phyloP scores from a whole-genome alignment of 2,113 vertebrate genomes.

The Rhagologus leucostigma region DNA sequence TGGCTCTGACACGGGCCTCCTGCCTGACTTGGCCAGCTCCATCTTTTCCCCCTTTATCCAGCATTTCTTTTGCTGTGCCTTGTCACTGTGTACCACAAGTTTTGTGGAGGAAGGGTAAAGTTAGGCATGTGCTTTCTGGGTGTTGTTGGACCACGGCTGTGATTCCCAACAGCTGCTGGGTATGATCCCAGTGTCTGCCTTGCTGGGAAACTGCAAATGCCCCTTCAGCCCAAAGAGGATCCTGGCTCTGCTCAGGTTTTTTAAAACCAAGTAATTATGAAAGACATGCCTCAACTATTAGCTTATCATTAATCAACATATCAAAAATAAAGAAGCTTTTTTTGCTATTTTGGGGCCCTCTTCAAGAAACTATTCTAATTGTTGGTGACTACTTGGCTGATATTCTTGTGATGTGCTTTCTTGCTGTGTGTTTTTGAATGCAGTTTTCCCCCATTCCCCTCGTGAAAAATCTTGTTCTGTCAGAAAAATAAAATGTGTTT shows the following conservation, averaged over 20 bases:
- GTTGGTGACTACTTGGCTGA: not conserved
- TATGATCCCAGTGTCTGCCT: not conserved
- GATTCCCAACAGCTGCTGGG: not conserved
- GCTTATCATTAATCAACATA: not conserved
- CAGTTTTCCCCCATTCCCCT: not conserved
- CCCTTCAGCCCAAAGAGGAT: not conserved
- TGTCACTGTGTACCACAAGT: not conserved
- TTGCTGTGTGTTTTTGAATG: not conserved
- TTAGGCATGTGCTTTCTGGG: not conserved
- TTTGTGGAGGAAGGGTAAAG: not conserved
- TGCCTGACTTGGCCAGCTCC: conserved; percentile 31
- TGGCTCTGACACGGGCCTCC: not conserved
- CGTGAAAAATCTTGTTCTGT: not conserved
- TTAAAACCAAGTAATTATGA: not conserved
- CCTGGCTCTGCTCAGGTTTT: not conserved
- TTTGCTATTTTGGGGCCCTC: not conserved
- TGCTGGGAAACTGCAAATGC: not conserved
- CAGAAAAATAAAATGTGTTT: not conserved
- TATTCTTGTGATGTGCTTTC: not conserved
- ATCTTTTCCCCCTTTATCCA: not conserved
- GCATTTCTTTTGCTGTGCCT: not conserved
- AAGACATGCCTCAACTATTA: not conserved
- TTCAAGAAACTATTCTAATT: not conserved
- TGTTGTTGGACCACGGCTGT: not conserved
- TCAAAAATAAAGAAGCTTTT: not conserved